Conservation (phyloP, 1,140 invertebrate species). For the Colletes gigas region DNA sequence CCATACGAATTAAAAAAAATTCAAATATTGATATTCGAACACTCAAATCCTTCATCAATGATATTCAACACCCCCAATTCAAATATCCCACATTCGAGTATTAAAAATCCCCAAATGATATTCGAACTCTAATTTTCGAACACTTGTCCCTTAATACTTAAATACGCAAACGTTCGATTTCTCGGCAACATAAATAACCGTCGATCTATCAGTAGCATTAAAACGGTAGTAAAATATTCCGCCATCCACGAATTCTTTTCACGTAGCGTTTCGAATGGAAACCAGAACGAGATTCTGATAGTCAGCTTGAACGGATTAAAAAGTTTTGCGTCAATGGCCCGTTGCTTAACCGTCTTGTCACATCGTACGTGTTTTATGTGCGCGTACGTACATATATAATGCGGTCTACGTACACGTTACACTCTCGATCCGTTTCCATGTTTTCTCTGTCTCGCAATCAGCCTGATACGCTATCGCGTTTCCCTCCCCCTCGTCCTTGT, state of each 20-base stretch:
- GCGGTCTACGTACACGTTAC: not conserved
- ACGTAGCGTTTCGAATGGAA: not conserved
- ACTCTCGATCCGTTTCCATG: not conserved
- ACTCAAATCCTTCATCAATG: not conserved
- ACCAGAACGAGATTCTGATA: not conserved
- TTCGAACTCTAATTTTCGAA: not conserved
- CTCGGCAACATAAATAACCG: no score
- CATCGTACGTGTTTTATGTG: not conserved
- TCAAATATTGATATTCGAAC: no score
- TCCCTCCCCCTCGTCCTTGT: conserved; percentile 14
- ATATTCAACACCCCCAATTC: no score
- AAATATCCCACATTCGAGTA: no score
- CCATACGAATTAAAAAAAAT: no score
- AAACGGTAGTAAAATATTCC: no score
- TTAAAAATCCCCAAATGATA: no score
- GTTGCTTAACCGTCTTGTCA: conserved; percentile 25
- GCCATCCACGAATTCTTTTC: not conserved
- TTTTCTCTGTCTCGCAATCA: conserved; percentile 20
- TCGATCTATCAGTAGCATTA: no score
- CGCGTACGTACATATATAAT: not conserved
- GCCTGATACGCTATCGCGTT: conserved; percentile 24
- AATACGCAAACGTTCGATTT: no score
- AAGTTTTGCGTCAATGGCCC: conserved; percentile 35
- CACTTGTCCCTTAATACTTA: not conserved
- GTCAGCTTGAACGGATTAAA: conserved; percentile 16